Percentiles rank a stretch among this genome's conserved stretches.
Conservation (phyloP, 2,888 invertebrate genomes). For the Cheilosia pagana region DNA sequence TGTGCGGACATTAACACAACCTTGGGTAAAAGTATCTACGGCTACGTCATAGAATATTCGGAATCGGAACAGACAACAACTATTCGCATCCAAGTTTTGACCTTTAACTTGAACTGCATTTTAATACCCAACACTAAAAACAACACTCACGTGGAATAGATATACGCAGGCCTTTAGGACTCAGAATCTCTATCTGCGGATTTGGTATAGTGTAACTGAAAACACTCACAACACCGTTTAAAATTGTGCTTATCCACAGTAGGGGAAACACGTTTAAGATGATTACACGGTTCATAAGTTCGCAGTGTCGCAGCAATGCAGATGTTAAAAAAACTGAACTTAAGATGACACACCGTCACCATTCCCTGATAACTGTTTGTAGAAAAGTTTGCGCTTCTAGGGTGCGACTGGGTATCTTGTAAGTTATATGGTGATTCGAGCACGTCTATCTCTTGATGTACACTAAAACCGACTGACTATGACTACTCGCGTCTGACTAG, state of each 20-base stretch:
- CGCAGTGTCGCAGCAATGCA: neutral
- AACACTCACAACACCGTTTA: neutral
- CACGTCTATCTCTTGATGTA: neutral
- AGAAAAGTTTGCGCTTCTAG: too few species aligned
- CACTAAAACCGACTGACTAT: neutral
- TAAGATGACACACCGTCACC: neutral
- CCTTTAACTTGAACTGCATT: too few species aligned
- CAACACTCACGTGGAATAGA: constrained; percentile 53
- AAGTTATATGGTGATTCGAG: too few species aligned
- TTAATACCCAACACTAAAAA: neutral
- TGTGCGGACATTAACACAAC: too few species aligned
- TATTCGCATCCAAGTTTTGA: too few species aligned
- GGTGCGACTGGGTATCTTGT: too few species aligned
- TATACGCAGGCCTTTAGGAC: constrained; percentile 42
- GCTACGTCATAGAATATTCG: too few species aligned
- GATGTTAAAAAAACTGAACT: neutral
- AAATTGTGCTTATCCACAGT: neutral
- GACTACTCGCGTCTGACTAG: neutral
- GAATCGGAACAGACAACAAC: too few species aligned
- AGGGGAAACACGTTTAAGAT: neutral
- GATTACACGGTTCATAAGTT: neutral
- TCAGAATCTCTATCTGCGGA: constrained; percentile 43
- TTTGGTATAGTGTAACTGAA: constrained; percentile 40
- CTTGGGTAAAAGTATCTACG: too few species aligned
- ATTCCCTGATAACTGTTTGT: too few species aligned